Evolutionary conservation across 2,888 invertebrate species (phyloP).

Genomic region (Dynastes tityus): DNA sequence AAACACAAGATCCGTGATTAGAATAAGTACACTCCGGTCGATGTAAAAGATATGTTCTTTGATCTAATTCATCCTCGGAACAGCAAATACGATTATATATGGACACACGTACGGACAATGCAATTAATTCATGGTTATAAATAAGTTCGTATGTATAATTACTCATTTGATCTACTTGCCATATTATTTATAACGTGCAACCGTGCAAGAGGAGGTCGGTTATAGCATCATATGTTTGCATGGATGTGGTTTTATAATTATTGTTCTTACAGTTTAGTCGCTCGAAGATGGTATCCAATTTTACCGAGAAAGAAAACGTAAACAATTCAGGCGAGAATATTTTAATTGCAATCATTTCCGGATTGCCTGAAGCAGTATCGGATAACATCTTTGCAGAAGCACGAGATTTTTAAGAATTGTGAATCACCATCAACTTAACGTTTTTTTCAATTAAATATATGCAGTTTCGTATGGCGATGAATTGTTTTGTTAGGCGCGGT

Average conservation of each 20-base stretch:
- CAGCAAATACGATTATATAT: neutral
- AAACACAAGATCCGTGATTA: neutral
- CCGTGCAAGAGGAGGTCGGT: neutral
- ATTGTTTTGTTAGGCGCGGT: no score
- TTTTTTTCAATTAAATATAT: neutral
- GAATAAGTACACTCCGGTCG: neutral
- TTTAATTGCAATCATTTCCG: slow-evolving; percentile 27
- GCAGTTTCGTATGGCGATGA: no score
- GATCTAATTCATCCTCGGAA: slow-evolving; percentile 20
- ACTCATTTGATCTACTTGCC: slow-evolving; percentile 31
- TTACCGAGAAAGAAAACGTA: neutral
- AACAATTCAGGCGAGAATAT: slow-evolving; percentile 6
- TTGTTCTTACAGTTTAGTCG: slow-evolving; percentile 15
- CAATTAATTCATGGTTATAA: slow-evolving; percentile 31
- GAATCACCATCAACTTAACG: neutral
- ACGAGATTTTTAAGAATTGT: slow-evolving; percentile 4
- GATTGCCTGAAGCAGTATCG: neutral
- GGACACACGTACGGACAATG: no score
- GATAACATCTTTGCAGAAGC: no score
- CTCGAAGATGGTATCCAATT: no score
- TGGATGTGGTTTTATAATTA: slow-evolving; percentile 29
- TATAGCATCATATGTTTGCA: no score
- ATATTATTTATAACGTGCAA: slow-evolving; percentile 1
- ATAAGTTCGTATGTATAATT: slow-evolving; percentile 11
- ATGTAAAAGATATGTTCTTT: slow-evolving; percentile 6